Base-by-base conservation (phyloP, 2,113 vertebrate genomes). In the Rhinopomastus cyanomelas region DNA sequence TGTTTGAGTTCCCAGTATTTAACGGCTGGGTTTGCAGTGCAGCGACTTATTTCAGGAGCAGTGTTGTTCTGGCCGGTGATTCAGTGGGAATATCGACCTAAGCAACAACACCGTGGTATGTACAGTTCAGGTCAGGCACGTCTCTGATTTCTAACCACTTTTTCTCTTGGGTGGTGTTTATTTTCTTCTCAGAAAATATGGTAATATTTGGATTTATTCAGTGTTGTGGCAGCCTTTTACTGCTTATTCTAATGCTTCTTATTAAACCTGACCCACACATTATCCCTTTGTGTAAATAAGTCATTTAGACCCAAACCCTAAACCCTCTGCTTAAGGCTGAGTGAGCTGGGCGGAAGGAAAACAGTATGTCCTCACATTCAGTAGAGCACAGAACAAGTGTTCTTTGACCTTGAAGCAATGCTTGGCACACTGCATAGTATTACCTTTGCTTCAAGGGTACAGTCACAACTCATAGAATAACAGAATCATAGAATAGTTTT, bases 111-210 rank as follows among this genome's bases (percentile, higher is more conserved):
- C 30, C 4, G 2, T 8, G 53, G 64, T 92, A 94, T 67, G 82
- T 92, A 80, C 85, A 66, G 11, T 52, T 91, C 81, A 64, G 71
- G 71, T 95, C 93, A 96, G 88, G 78, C 78, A 71, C 8, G 8
- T 88, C 73, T 95, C 87, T 91, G 65, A 83, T 92, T 94, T 92
- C 89, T 89, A 79, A 78, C 39, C 60, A 61, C 67, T 87, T 91
- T 81, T 92, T 91, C 78, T 85, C 72, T 57, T 39, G 73, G 61
- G 65, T 89, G 21, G 57, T 94, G 88, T 92, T 95, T 94, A 93
- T 94, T 96, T 96, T 94, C 85, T 91, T 94, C 82, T 21, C 68
- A 78, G 91, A 94, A 96, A 94, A 67, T 85, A 77, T 64, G 85
- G 60, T 73, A 82, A 89, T 85, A 37, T 83, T 94, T 91, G 89